Evolutionary conservation across 2,888 invertebrate species (phyloP), one percentile per base, ranked within the genome.

Genomic region (Drosophila diplacantha): DNA sequence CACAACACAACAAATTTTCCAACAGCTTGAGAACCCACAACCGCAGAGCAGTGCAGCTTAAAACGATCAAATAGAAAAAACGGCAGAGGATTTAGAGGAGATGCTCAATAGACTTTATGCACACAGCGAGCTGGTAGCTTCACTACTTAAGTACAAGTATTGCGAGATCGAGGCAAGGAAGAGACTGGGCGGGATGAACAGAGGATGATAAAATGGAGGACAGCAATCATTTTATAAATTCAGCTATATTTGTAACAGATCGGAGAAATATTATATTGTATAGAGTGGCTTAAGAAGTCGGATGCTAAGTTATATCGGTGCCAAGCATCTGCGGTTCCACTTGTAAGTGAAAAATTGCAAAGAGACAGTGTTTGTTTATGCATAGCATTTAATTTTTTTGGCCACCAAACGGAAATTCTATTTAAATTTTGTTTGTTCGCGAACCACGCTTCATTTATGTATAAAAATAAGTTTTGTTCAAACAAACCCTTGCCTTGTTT

Each of bases 201-300:
- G 20, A 38, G 32, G 24, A 54, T 37, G 47, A 63, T 39, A 43
- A 41, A 63, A 62, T 44, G 43, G 43, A 53, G 31, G 60, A 60
- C 51, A 67, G 67, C 72, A 78, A 74, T 70, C 70, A 75, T 54
- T 77, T 70, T 54, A 69, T 54, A 74, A 73, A 79, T 73, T 63
- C 74, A 68, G 71, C 73, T 78, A 78, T 78, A 78, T 78, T 78
- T 81, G 77, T 81, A 81, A 81, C 81, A 74, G 71, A 74, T 71
- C 58, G 43, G 69, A 38, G 49, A 58, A 58, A 66, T 68, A 65
- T 68, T 72, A 63, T 74, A 72, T 60, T 53, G 52, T 59, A 53
- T 59, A 64, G 65, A 46, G 41, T 78, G 81, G 76, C 79, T 78
- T 81, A 64, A 74, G 74, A 81, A 78, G 79, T 78, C 81, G 72